These are phyloP conservation scores for Orthosia gothica DNA, from an alignment of 2,888 invertebrate species.

Conservation along the genomic window DNA sequence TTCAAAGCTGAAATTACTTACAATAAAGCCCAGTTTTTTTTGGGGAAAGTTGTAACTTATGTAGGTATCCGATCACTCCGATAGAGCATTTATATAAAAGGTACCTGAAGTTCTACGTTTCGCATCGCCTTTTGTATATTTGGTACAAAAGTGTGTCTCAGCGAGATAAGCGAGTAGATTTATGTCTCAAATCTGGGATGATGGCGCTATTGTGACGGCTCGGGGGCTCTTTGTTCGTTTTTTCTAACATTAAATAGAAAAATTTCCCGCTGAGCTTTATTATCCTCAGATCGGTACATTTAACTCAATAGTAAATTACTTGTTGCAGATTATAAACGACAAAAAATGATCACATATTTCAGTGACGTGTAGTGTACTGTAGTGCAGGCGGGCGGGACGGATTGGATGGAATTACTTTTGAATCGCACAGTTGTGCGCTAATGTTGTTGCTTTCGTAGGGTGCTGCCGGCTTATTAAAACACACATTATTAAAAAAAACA, in stretches of 20 bases:
- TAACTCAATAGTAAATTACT: slow-evolving; percentile 60
- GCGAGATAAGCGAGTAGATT: slow-evolving; percentile 59
- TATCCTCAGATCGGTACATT: slow-evolving; percentile 52
- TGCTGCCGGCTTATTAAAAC: neutral
- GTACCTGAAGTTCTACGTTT: slow-evolving; percentile 26
- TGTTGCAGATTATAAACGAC: slow-evolving; percentile 50
- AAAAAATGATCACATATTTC: slow-evolving; percentile 47
- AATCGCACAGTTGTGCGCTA: slow-evolving; percentile 2
- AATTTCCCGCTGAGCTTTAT: slow-evolving; percentile 53
- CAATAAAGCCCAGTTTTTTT: slow-evolving; percentile 24
- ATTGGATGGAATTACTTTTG: neutral
- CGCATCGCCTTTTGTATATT: slow-evolving; percentile 33
- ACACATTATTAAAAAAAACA: neutral
- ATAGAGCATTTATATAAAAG: slow-evolving; percentile 11
- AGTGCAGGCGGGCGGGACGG: neutral
- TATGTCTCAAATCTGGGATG: slow-evolving; percentile 59
- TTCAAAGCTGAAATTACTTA: slow-evolving; percentile 11
- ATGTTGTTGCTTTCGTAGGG: neutral
- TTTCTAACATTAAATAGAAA: slow-evolving; percentile 56
- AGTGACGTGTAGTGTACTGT: slow-evolving; percentile 5
- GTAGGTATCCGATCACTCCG: neutral
- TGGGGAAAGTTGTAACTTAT: slow-evolving; percentile 16
- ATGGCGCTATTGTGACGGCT: slow-evolving; percentile 52
- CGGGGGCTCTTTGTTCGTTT: slow-evolving; percentile 59
- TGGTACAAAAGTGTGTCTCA: slow-evolving; percentile 44